These are phyloP conservation scores for Brachionus sp. DNA, from an alignment of 1,140 invertebrate species.

Conservation along the genomic window DNA sequence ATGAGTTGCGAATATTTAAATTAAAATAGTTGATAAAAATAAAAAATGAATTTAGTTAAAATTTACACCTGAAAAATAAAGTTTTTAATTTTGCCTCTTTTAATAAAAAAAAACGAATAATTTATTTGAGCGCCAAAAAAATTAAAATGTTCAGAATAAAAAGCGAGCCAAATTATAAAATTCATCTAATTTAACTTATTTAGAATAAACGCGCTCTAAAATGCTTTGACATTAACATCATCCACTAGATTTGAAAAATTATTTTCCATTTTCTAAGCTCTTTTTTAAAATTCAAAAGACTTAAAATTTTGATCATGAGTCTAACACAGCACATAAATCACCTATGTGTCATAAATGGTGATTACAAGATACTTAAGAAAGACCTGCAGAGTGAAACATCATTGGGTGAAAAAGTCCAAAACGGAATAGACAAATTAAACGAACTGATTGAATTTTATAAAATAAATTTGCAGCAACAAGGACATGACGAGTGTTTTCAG, in stretches of 20 bases:
- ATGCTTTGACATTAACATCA: constrained; percentile 8
- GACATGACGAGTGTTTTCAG: constrained; percentile 22
- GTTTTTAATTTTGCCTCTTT: background rate
- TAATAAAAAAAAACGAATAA: background rate
- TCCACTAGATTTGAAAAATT: background rate
- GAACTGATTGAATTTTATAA: constrained; percentile 38
- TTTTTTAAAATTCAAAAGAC: constrained; percentile 2
- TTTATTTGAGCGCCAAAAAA: background rate
- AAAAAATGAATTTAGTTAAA: too few species aligned
- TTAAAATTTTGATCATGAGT: constrained; percentile 8
- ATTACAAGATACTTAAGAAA: constrained; percentile 30
- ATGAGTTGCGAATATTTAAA: too few species aligned
- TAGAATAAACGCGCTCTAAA: background rate
- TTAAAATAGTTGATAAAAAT: too few species aligned
- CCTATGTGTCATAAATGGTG: constrained; percentile 8
- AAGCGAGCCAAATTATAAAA: background rate
- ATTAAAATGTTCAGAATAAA: background rate
- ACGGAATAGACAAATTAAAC: constrained; percentile 27
- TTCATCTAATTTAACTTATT: constrained; percentile 5
- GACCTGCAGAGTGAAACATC: background rate
- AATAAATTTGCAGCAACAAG: constrained; percentile 38
- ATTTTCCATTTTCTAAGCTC: constrained; percentile 24
- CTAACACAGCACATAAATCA: constrained; percentile 28
- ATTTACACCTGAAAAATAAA: background rate
- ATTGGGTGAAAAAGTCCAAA: background rate